Evolutionary conservation across 2,797 vertebrate species (phyloP).

Genomic region (Hephaestus fuliginosus): DNA sequence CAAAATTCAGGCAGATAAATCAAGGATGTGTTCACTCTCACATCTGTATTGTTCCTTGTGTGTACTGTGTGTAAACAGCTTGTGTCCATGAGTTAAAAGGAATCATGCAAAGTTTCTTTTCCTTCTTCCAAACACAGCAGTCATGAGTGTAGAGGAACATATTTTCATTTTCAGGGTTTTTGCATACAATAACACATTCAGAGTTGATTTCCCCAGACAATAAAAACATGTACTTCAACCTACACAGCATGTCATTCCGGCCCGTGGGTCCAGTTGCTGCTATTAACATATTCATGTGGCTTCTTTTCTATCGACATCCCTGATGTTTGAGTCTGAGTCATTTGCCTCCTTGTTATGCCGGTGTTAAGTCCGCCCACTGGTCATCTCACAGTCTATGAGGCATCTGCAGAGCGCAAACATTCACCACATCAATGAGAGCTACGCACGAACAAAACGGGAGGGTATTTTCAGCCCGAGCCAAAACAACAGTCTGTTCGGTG

Average conservation of each 20-base stretch:
- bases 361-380: constrained; percentile 70
- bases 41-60: neutral
- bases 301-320: constrained; percentile 40
- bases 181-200: constrained; percentile 6
- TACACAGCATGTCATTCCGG: constrained; percentile 16
- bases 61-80: neutral
- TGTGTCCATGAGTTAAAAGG: neutral
- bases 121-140: neutral
- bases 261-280: constrained; percentile 23
- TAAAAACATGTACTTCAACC: constrained; percentile 27
- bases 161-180: constrained; percentile 25
- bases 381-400: constrained; percentile 69
- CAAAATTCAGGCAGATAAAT: neutral
- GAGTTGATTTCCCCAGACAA: constrained; percentile 12
- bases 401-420: constrained; percentile 63
- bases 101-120: neutral
- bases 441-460: constrained; percentile 31
- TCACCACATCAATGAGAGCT: constrained; percentile 59
- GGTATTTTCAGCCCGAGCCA: constrained; percentile 40
- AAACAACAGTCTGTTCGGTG: constrained; percentile 34
- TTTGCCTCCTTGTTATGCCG: constrained; percentile 64
- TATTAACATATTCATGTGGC: constrained; percentile 55
- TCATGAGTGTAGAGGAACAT: neutral
- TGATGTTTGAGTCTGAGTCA: constrained; percentile 75
- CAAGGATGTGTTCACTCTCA: neutral